Evolutionary conservation across 23 tunicate genomes (phyloP), one percentile per base, ranked within the genome.

Genomic region (Clavelina lepadiformis): DNA sequence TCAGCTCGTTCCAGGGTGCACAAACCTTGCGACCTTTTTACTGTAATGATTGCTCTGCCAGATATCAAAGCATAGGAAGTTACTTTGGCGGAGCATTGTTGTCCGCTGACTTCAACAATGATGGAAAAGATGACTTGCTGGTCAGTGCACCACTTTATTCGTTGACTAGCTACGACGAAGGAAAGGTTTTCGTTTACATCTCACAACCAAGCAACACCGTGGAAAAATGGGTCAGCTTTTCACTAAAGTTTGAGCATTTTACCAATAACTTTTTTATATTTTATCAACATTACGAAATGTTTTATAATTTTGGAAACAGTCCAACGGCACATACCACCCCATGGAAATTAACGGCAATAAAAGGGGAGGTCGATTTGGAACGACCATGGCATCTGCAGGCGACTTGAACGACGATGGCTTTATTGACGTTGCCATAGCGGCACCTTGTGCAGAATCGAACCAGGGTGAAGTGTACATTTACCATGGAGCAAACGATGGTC

Each of bases 71-170:
- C n/a, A n/a, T 78, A 26, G 85, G 85, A 23, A 78, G 85, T 74
- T 86, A 86, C 30, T 86, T 78, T 41, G 95, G 95, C 19, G 95
- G 81, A n/a, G 67, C 59, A 28, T 28, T 86, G 8, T 75, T 86
- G 20, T 52, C 86, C 5, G 27, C 65, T 19, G 95, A 78, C 61
- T 31, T 78, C 37, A 78, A 78, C 75, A 41, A 33, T n/a, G 59
- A 53, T n/a, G 23, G 23, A 6, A 53, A 53, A n/a, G 22, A 13
- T 8, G 59, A 53, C 21, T n/a, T 53, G 21, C 21, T 53, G 18
- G 21, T 53, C 59, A 27, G 59, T 13, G 59, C 59, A 11, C 59
- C 59, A n/a, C 22, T 53, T 7, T n/a, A 53, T 27, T n/a, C 59
- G 22, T 6, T 6, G 23, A 6, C 15, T 8, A 53, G 59, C 23